These are phyloP conservation scores for Puntigrus tetrazona DNA, from an alignment of 2,113 vertebrate genomes.

Conservation along the genomic window DNA sequence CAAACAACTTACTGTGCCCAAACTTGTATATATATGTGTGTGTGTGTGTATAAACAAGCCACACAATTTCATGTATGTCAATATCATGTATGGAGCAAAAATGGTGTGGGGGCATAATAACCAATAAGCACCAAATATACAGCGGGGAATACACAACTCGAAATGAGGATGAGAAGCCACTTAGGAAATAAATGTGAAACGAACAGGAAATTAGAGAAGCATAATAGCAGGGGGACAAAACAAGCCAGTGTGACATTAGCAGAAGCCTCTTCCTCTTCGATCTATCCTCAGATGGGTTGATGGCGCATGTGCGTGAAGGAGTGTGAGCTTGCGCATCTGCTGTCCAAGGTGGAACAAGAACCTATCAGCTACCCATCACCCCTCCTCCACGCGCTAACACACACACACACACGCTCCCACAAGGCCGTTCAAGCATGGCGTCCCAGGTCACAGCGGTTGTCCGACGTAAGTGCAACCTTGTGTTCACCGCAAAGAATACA, in stretches of 20 bases:
- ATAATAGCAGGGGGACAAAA: neutral
- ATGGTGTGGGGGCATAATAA: neutral
- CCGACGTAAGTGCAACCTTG: neutral
- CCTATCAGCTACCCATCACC: conserved; percentile 63
- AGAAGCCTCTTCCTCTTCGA: neutral
- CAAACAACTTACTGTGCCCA: too few species aligned
- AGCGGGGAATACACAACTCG: neutral
- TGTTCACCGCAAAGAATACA: neutral
- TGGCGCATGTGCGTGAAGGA: conserved; percentile 47
- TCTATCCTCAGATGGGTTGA: conserved; percentile 60
- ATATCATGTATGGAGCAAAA: neutral
- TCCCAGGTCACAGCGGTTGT: conserved; percentile 62
- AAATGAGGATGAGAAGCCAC: neutral
- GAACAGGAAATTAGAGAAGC: neutral
- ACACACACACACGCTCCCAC: conserved; percentile 56
- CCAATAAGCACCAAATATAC: neutral
- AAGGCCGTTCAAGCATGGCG: conserved; percentile 60
- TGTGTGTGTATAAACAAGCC: too few species aligned
- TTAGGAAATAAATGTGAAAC: neutral
- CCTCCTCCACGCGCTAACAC: conserved; percentile 67
- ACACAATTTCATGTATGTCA: neutral
- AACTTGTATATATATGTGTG: too few species aligned
- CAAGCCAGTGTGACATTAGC: neutral
- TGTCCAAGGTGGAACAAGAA: conserved; percentile 67
- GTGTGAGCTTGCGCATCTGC: conserved; percentile 53